phyloP scores from a whole-genome alignment of 2,888 invertebrate species.

The Candidula unifasciata region DNA sequence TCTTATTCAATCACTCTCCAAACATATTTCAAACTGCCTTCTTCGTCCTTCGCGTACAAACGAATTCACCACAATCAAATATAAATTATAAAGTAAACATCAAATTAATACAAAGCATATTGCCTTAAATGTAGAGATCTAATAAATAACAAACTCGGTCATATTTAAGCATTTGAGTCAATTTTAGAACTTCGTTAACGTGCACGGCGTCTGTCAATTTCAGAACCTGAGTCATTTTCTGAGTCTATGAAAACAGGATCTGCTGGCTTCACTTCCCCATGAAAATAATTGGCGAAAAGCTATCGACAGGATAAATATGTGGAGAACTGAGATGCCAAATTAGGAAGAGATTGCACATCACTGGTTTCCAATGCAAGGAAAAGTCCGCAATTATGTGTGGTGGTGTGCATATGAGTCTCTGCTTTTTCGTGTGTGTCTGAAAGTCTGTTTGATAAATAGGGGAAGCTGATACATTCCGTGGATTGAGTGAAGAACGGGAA shows the following conservation, averaged over 20 bases:
- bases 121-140: background rate
- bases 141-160: background rate
- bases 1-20: background rate
- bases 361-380: background rate
- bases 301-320: slow-evolving; percentile 1
- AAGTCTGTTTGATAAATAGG: no score
- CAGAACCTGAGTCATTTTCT: background rate
- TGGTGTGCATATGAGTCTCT: no score
- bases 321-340: background rate
- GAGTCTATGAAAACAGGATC: slow-evolving; percentile 5
- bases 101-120: background rate
- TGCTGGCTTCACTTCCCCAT: background rate
- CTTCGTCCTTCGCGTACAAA: background rate
- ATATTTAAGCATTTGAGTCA: background rate
- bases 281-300: background rate
- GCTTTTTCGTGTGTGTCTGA: no score
- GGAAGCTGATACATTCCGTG: no score
- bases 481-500: no score
- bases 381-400: no score
- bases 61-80: background rate
- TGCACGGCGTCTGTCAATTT: background rate
- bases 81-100: background rate
- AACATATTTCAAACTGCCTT: no score
- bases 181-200: slow-evolving; percentile 10
- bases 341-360: background rate